These are phyloP conservation scores for Vireo altiloquus DNA, from an alignment of 2,113 vertebrate species.

Conservation along the genomic window DNA sequence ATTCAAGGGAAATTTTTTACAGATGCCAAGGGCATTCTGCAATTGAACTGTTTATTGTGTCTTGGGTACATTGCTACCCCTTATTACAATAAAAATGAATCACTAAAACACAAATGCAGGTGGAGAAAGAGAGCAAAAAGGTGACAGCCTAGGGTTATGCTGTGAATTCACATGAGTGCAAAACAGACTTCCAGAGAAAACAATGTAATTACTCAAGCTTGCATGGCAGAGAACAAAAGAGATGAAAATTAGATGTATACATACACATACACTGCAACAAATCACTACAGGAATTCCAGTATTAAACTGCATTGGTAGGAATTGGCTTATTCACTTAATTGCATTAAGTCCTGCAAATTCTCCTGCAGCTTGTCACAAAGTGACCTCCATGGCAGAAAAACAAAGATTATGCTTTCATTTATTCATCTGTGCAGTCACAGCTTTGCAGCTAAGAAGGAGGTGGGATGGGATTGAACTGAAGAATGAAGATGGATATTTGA, in stretches of 20 bases:
- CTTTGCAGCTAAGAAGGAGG: neutral
- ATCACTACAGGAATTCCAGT: neutral
- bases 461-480: neutral
- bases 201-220: neutral
- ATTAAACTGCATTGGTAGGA: neutral
- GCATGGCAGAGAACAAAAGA: neutral
- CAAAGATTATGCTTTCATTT: neutral
- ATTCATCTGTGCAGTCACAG: neutral
- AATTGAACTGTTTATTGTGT: neutral
- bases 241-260: neutral
- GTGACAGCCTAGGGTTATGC: neutral
- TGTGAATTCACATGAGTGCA: neutral
- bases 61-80: neutral
- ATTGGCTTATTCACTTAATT: neutral
- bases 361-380: neutral
- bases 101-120: neutral
- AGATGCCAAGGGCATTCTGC: neutral
- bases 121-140: neutral
- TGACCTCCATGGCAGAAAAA: neutral
- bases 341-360: neutral
- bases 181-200: neutral
- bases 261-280: neutral
- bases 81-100: neutral
- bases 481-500: conserved; percentile 21
- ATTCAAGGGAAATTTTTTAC: conserved; percentile 22